Conservation (phyloP, 2,797 vertebrate species). For the Myripristis murdjan region DNA sequence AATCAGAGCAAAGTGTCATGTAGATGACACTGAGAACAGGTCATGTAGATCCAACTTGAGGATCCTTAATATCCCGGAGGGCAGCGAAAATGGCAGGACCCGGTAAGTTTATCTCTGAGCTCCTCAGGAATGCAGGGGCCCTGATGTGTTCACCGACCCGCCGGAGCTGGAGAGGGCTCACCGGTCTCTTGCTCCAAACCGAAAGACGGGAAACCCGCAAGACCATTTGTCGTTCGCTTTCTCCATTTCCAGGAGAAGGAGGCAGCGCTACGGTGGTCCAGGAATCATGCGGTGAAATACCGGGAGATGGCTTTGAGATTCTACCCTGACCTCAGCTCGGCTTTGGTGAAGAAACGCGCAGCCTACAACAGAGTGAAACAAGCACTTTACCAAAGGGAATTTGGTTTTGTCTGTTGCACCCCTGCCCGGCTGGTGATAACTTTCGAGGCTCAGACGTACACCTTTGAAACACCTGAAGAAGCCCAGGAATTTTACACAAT, state of each 20-base stretch:
- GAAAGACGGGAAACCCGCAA: neutral
- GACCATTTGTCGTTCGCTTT: conserved; percentile 17
- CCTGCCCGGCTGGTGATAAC: conserved; percentile 3
- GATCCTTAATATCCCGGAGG: too few relatives aligned
- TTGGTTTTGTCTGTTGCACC: conserved; percentile 4
- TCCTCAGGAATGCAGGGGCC: neutral
- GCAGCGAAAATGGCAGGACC: conserved; percentile 6
- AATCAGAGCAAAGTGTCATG: too few relatives aligned
- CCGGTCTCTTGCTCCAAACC: conserved; percentile 2
- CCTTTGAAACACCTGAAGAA: neutral
- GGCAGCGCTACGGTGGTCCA: neutral
- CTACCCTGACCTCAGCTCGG: conserved; percentile 1
- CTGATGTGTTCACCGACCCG: conserved; percentile 2
- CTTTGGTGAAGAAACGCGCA: neutral
- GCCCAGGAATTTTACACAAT: conserved; percentile 12
- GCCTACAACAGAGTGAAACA: conserved; percentile 4
- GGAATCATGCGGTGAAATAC: neutral
- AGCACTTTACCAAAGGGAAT: conserved; percentile 5
- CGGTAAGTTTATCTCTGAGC: conserved; percentile 5
- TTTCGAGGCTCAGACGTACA: neutral
- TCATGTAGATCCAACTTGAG: too few relatives aligned
- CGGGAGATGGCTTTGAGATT: neutral
- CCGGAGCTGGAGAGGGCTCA: conserved; percentile 14
- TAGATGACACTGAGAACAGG: too few relatives aligned
- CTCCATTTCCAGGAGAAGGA: conserved; percentile 5